A percentile compares a stretch with the other conserved stretches of the same genome.
Conservation (phyloP, 2,888 invertebrate genomes). For the Drosophila yooni region DNA sequence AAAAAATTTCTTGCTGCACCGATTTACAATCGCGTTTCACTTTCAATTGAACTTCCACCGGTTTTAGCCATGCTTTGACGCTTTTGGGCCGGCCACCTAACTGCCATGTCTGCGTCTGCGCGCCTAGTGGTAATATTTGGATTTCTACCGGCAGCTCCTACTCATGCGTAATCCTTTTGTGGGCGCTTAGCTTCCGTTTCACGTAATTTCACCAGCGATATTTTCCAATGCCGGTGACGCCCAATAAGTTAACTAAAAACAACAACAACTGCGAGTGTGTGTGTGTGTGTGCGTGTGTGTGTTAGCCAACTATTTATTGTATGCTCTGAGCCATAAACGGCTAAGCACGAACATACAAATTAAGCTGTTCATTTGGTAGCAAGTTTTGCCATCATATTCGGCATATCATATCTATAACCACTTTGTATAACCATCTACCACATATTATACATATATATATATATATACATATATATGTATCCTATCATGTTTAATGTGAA, state of each 20-base stretch:
- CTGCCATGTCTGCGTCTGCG: background rate
- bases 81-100: slow-evolving; percentile 7
- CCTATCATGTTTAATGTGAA: background rate
- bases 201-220: slow-evolving; percentile 46
- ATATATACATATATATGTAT: background rate
- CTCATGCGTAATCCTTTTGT: slow-evolving; percentile 66
- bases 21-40: slow-evolving; percentile 31
- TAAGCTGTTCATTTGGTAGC: slow-evolving; percentile 38
- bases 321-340: slow-evolving; percentile 52
- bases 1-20: slow-evolving; percentile 40
- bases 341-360: slow-evolving; percentile 54
- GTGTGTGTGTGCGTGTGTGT: slow-evolving; percentile 12
- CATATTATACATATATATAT: background rate
- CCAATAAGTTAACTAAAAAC: slow-evolving; percentile 27
- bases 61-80: slow-evolving; percentile 40
- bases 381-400: slow-evolving; percentile 25
- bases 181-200: slow-evolving; percentile 55
- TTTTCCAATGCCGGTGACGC: slow-evolving; percentile 42
- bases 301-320: slow-evolving; percentile 37
- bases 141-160: slow-evolving; percentile 28
- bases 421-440: background rate
- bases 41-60: slow-evolving; percentile 29
- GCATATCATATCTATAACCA: slow-evolving; percentile 7
- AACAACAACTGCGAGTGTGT: slow-evolving; percentile 6
- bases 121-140: slow-evolving; percentile 20